Percentiles rank a stretch among this genome's conserved stretches.
These are phyloP conservation scores for Octodon degus DNA, from an alignment of 2,113 vertebrate species.

Conservation along the genomic window DNA sequence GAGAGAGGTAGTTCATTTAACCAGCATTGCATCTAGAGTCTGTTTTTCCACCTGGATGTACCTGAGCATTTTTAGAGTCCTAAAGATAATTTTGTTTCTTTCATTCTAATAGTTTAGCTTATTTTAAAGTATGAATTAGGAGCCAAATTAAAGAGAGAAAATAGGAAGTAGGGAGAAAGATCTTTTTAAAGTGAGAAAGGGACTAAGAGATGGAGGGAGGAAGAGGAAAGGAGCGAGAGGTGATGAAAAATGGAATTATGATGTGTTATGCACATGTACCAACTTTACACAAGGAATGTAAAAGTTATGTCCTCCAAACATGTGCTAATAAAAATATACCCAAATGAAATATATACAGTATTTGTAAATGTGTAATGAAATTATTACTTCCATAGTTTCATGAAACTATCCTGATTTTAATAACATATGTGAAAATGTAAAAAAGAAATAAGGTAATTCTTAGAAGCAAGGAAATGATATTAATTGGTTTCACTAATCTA, in stretches of 20 bases:
- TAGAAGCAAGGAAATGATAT: conserved; percentile 47
- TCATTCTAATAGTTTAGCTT: conserved; percentile 10
- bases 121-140: neutral
- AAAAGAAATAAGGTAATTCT: conserved; percentile 41
- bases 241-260: neutral
- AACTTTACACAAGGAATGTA: neutral
- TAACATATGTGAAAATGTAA: neutral
- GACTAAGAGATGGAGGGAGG: neutral
- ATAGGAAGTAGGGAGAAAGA: neutral
- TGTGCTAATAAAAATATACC: neutral
- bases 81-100: conserved; percentile 41
- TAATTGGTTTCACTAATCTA: neutral
- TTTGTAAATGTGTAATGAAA: conserved; percentile 1
- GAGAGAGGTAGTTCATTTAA: neutral
- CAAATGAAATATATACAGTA: neutral
- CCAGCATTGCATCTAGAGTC: neutral
- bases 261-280: neutral
- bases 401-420: conserved; percentile 24
- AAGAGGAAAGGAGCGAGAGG: too few species aligned
- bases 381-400: neutral
- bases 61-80: neutral
- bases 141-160: neutral
- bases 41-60: neutral
- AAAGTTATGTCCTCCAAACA: neutral
- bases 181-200: neutral